Conservation (phyloP, 2,797 vertebrate genomes). For the Sebastiscus albofasciatus region DNA sequence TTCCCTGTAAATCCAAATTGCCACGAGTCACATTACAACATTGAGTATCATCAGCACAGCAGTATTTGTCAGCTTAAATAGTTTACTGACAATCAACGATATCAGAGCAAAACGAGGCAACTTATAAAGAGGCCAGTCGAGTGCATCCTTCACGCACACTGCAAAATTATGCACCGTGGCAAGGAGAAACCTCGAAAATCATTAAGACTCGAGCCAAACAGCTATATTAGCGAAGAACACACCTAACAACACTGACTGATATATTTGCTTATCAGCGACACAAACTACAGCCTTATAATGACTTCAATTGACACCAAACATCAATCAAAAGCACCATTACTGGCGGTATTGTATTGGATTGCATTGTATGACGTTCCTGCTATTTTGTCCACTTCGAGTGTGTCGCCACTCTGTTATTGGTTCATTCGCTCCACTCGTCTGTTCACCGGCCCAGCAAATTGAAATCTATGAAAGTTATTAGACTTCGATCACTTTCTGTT, state of each 20-base stretch:
- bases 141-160: background rate
- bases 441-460: conserved; percentile 56
- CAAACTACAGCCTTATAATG: background rate
- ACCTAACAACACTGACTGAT: background rate
- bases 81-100: background rate
- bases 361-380: conserved; percentile 8
- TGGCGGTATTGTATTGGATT: background rate
- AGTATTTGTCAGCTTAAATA: background rate
- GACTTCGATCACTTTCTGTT: conserved; percentile 47
- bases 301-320: background rate
- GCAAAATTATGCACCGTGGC: background rate
- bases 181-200: background rate
- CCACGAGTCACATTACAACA: background rate
- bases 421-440: conserved; percentile 34
- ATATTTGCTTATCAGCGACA: background rate
- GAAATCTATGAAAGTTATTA: conserved; percentile 64
- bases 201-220: background rate
- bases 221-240: background rate
- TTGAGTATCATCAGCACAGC: background rate
- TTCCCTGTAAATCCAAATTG: background rate
- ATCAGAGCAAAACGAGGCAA: background rate
- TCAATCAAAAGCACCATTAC: background rate
- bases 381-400: conserved; percentile 31
- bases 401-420: conserved; percentile 16
- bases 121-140: background rate